Evolutionary conservation across 2,888 invertebrate species (phyloP).

Genomic region (Cecidostiba fungosa): DNA sequence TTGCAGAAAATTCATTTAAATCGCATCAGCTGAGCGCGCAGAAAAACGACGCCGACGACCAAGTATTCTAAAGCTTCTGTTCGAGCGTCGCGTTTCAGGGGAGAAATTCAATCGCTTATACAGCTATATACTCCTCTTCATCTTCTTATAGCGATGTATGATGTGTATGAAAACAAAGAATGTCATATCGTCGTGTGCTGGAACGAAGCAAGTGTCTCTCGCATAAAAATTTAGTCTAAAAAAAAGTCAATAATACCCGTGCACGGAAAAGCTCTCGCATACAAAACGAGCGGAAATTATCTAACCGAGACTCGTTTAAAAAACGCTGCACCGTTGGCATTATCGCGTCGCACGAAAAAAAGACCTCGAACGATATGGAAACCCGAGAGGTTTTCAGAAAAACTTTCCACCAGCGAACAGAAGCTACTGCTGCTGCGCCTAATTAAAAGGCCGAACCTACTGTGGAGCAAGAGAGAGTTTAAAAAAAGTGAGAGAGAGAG

Average conservation of each 20-base stretch:
- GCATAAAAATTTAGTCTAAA: too few species aligned
- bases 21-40: background rate
- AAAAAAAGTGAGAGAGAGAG: slow-evolving; percentile 8
- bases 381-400: background rate
- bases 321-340: background rate
- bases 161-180: slow-evolving; percentile 23
- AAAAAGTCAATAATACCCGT: background rate
- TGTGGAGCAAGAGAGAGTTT: background rate
- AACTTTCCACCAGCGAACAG: background rate
- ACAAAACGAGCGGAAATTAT: background rate
- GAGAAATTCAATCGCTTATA: slow-evolving; percentile 55
- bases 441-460: background rate
- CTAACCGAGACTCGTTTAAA: background rate
- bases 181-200: too few species aligned
- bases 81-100: slow-evolving; percentile 47
- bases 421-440: background rate
- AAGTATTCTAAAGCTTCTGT: slow-evolving; percentile 62
- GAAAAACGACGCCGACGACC: background rate
- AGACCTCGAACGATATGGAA: background rate
- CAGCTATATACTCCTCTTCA: background rate
- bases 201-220: background rate
- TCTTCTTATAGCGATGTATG: background rate
- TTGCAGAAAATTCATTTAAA: slow-evolving; percentile 2
- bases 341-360: background rate
- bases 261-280: background rate